These are phyloP conservation scores for Eupithecia tripunctaria DNA, from an alignment of 2,888 invertebrate species.

Conservation along the genomic window DNA sequence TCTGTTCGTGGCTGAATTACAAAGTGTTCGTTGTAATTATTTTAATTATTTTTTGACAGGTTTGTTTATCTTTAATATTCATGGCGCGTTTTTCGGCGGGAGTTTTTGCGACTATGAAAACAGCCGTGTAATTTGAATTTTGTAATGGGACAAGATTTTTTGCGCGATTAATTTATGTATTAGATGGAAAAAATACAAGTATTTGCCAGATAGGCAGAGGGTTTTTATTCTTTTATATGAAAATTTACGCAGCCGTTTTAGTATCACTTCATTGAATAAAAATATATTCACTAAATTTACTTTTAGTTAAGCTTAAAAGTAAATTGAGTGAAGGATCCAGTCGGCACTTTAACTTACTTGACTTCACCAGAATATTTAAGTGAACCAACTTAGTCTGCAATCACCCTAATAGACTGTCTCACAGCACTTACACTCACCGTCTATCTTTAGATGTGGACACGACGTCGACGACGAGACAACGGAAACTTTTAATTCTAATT, in stretches of 20 bases:
- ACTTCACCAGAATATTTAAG: conserved; percentile 6
- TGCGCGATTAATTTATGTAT: conserved; percentile 12
- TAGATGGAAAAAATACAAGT: background rate
- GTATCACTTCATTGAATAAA: background rate
- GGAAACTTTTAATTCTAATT: background rate
- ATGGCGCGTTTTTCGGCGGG: conserved; percentile 33
- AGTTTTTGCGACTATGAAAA: conserved; percentile 36
- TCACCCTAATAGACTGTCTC: conserved; percentile 45
- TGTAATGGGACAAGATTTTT: conserved; percentile 20
- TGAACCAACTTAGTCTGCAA: conserved; percentile 24
- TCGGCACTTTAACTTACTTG: background rate
- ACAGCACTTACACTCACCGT: conserved; percentile 25
- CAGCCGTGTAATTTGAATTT: conserved; percentile 37
- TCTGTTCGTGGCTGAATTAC: conserved; percentile 53
- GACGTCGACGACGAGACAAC: background rate
- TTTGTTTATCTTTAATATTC: conserved; percentile 56
- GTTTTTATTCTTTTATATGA: background rate
- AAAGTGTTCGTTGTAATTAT: conserved; percentile 48
- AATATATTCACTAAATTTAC: background rate
- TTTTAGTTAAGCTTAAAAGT: background rate
- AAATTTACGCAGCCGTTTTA: background rate
- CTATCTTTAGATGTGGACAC: background rate
- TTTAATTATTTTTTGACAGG: conserved; percentile 48
- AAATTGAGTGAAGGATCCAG: too few relatives aligned
- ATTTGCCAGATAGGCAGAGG: background rate